Percentiles rank a stretch among this genome's conserved stretches.
These are phyloP conservation scores for Agrypnus murinus DNA, from an alignment of 2,888 invertebrate species.

Conservation along the genomic window DNA sequence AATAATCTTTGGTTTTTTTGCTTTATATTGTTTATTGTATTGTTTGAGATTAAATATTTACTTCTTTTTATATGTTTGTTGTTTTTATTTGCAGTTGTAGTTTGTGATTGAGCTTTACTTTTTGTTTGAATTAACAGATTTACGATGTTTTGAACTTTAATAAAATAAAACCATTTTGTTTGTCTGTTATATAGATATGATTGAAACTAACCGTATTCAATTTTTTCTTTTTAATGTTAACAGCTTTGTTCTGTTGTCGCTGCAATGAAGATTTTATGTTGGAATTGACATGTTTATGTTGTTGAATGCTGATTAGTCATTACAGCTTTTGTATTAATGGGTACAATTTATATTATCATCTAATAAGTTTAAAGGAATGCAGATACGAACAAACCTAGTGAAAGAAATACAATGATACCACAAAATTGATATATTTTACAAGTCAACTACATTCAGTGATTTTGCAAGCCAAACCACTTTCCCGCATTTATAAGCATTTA, in stretches of 20 bases:
- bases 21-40: too few relatives aligned
- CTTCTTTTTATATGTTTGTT: too few relatives aligned
- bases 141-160: too few relatives aligned
- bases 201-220: too few relatives aligned
- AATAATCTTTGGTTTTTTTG: too few relatives aligned
- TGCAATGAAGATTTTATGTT: not conserved
- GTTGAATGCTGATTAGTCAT: too few relatives aligned
- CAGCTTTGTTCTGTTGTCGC: not conserved
- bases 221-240: not conserved
- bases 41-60: too few relatives aligned
- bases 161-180: not conserved
- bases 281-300: not conserved
- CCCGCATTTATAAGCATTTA: constrained; percentile 47
- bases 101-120: too few relatives aligned
- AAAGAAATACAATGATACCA: constrained; percentile 28
- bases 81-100: too few relatives aligned
- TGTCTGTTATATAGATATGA: not conserved
- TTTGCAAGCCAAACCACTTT: constrained; percentile 52
- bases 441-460: constrained; percentile 45
- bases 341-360: too few relatives aligned
- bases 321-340: too few relatives aligned
- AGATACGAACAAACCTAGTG: constrained; percentile 47
- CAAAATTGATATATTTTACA: constrained; percentile 30
- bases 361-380: not conserved
- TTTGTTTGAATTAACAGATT: too few relatives aligned